Conservation (phyloP, 2,888 invertebrate species). For the Ormyrus rosae region DNA sequence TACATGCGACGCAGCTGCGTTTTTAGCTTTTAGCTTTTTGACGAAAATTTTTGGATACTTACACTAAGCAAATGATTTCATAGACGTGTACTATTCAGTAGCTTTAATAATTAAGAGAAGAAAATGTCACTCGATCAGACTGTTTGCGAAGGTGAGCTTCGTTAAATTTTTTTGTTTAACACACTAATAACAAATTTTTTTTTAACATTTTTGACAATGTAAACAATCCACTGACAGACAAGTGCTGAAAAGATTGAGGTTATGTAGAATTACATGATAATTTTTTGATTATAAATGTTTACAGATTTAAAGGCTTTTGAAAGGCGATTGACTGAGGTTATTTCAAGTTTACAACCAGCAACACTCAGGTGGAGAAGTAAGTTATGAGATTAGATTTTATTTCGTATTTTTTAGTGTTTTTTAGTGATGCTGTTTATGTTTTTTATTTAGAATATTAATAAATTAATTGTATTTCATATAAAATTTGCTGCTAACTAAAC, state of each 20-base stretch:
- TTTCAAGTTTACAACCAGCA: slow-evolving; percentile 95
- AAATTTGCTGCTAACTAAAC: background rate
- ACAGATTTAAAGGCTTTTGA: slow-evolving; percentile 98
- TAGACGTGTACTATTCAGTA: too few relatives aligned
- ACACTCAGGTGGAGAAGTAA: slow-evolving; percentile 97
- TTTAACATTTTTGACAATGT: slow-evolving; percentile 3
- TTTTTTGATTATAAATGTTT: slow-evolving; percentile 63
- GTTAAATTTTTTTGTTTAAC: background rate
- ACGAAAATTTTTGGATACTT: too few relatives aligned
- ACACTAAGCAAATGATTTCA: too few relatives aligned
- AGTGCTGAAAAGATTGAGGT: background rate
- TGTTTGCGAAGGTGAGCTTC: slow-evolving; percentile 49
- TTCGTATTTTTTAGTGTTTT: background rate
- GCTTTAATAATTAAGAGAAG: background rate
- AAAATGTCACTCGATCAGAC: slow-evolving; percentile 55
- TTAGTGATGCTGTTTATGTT: background rate
- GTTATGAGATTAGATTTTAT: slow-evolving; percentile 65
- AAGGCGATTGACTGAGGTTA: slow-evolving; percentile 96
- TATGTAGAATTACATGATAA: slow-evolving; percentile 7
- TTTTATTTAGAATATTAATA: background rate
- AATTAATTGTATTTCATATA: background rate
- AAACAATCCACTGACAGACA: slow-evolving; percentile 17
- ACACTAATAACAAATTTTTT: background rate
- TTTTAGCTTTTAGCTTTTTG: too few relatives aligned
- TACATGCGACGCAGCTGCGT: too few relatives aligned